Evolutionary conservation across 2,888 invertebrate species (phyloP).

Genomic region (Trachelus troglodyta): DNA sequence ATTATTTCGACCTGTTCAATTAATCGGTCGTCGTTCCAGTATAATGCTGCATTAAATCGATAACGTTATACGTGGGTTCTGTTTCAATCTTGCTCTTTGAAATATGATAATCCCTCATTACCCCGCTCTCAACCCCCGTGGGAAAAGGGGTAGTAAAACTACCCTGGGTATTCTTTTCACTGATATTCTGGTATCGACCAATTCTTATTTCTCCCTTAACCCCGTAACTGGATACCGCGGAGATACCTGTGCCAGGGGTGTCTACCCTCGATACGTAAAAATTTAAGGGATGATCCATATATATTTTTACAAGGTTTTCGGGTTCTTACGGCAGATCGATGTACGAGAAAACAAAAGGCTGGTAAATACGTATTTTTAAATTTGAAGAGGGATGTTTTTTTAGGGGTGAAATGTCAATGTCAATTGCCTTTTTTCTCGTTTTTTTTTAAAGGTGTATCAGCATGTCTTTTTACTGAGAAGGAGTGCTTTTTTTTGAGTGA

Average conservation of each 20-base stretch:
- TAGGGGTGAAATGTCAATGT: not conserved
- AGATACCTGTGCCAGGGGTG: not conserved
- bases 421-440: not conserved
- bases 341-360: not conserved
- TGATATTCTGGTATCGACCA: not conserved
- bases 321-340: not conserved
- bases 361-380: not conserved
- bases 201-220: not conserved
- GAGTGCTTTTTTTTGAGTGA: not conserved
- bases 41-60: not conserved
- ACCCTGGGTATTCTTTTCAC: not conserved
- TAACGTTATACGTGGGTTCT: not conserved
- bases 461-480: not conserved
- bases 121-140: constrained; percentile 7
- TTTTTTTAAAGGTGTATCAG: not conserved
- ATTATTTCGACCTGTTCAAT: not conserved
- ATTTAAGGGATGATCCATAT: not conserved
- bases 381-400: not conserved
- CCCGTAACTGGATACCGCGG: not conserved
- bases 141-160: not conserved
- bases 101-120: not conserved
- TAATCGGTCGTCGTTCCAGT: not conserved
- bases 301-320: not conserved
- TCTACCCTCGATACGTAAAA: not conserved
- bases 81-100: not conserved